A percentile compares a stretch with the other conserved stretches of the same genome.
Conservation (phyloP, 2,888 invertebrate genomes). For the Nipponacmea schrenckii region DNA sequence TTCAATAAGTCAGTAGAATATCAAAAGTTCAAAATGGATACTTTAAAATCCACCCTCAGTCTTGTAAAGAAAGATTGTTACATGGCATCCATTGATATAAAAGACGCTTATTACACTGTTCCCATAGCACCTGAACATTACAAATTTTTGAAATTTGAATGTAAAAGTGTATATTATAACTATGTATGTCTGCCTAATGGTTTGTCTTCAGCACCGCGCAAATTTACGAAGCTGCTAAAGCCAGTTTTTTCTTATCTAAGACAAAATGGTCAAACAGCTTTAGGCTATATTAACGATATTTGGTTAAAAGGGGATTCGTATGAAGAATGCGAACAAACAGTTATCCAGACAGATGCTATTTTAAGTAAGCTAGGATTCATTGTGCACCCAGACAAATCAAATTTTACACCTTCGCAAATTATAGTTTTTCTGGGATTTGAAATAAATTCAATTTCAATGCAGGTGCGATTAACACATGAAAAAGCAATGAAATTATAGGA, state of each 20-base stretch:
- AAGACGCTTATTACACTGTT: no score
- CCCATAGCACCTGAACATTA: conserved; percentile 17
- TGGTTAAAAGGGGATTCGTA: conserved; percentile 23
- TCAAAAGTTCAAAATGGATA: no score
- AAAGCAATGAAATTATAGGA: conserved; percentile 1
- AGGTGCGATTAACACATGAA: not conserved
- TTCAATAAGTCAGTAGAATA: no score
- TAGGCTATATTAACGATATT: conserved; percentile 31
- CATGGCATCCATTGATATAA: conserved; percentile 30
- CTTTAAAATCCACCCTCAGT: conserved; percentile 23
- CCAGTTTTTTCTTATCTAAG: conserved; percentile 27
- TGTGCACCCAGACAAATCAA: conserved; percentile 33
- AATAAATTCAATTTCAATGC: conserved; percentile 27
- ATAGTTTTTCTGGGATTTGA: conserved; percentile 33
- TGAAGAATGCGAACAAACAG: conserved; percentile 19
- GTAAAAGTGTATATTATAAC: conserved; percentile 22
- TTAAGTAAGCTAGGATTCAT: conserved; percentile 33
- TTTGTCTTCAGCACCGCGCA: conserved; percentile 19
- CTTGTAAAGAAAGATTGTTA: conserved; percentile 24
- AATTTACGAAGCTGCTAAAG: conserved; percentile 31
- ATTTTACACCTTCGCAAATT: conserved; percentile 25
- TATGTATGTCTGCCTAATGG: conserved; percentile 24
- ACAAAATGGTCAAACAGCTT: conserved; percentile 16
- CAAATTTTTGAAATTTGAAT: conserved; percentile 29
- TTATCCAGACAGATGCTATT: conserved; percentile 16